These are phyloP conservation scores for Conchocele bisecta DNA, from an alignment of 2,888 invertebrate genomes.

Conservation along the genomic window DNA sequence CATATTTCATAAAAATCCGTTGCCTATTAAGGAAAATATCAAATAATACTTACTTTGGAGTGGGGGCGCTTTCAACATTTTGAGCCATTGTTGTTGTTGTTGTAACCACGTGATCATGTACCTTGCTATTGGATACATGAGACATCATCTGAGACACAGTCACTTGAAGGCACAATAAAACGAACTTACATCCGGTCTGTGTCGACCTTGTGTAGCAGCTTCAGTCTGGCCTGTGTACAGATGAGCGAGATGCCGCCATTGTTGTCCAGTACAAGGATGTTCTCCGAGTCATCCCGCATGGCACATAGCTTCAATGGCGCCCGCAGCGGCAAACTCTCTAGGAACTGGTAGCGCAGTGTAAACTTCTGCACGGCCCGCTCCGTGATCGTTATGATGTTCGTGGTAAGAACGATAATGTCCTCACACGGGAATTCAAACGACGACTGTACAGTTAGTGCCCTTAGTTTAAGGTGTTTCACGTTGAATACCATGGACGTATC, in stretches of 20 bases:
- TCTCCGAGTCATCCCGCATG: slow-evolving; percentile 40
- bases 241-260: slow-evolving; percentile 47
- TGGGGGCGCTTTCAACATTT: too few relatives aligned
- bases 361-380: slow-evolving; percentile 59
- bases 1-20: too few relatives aligned
- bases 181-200: slow-evolving; percentile 53
- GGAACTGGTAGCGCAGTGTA: slow-evolving; percentile 51
- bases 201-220: slow-evolving; percentile 49
- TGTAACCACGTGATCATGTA: too few relatives aligned
- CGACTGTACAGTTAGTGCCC: slow-evolving; percentile 52
- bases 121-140: too few relatives aligned
- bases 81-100: too few relatives aligned
- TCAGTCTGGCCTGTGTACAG: slow-evolving; percentile 45
- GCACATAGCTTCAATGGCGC: slow-evolving; percentile 47
- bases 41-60: too few relatives aligned
- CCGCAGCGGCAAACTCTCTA: slow-evolving; percentile 52
- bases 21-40: too few relatives aligned
- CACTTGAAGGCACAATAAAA: too few relatives aligned
- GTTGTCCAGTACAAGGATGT: slow-evolving; percentile 49
- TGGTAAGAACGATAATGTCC: slow-evolving; percentile 45
- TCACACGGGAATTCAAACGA: slow-evolving; percentile 57
- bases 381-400: slow-evolving; percentile 50
- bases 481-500: slow-evolving; percentile 53
- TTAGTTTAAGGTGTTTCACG: slow-evolving; percentile 33
- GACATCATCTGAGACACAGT: too few relatives aligned